Evolutionary conservation across 1,140 invertebrate genomes (phyloP).

Genomic region (Drosophila lini): DNA sequence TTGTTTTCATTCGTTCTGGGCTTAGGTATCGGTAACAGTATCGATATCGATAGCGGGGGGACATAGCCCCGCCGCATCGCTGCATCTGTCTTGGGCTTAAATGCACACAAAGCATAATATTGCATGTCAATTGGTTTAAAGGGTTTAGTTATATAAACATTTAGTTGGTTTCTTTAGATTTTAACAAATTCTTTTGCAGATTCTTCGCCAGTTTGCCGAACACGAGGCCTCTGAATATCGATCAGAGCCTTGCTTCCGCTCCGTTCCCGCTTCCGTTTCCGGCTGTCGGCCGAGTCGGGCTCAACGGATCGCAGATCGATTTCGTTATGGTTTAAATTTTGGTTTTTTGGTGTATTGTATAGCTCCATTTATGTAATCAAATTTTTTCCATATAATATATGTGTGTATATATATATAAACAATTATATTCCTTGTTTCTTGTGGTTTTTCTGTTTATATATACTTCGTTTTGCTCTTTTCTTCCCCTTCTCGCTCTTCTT

Average conservation of each 20-base stretch:
- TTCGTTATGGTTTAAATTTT: constrained; percentile 53
- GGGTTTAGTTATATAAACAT: constrained; percentile 74
- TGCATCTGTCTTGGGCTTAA: constrained; percentile 49
- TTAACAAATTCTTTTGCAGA: constrained; percentile 66
- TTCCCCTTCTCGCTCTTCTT: constrained; percentile 26
- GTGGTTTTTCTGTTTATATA: constrained; percentile 54
- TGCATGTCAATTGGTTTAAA: constrained; percentile 65
- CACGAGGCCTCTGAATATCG: constrained; percentile 12
- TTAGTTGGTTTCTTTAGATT: constrained; percentile 62
- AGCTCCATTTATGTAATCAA: constrained; percentile 82
- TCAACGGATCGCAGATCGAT: constrained; percentile 27
- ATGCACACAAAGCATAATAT: constrained; percentile 82
- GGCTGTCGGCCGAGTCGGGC: constrained; percentile 3
- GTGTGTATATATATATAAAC: constrained; percentile 77
- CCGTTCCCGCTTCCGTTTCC: constrained; percentile 8
- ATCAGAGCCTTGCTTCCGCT: constrained; percentile 9
- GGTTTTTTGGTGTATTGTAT: constrained; percentile 68
- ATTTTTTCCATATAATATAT: constrained; percentile 76
- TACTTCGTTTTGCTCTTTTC: constrained; percentile 37
- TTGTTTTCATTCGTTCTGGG: constrained; percentile 35
- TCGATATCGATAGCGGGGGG: constrained; percentile 45
- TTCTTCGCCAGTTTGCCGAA: constrained; percentile 13
- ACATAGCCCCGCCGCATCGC: constrained; percentile 41
- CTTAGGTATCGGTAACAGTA: constrained; percentile 41
- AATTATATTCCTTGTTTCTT: constrained; percentile 74